Evolutionary conservation across 2,797 vertebrate genomes (phyloP).

Genomic region (Tragelaphus oryx): DNA sequence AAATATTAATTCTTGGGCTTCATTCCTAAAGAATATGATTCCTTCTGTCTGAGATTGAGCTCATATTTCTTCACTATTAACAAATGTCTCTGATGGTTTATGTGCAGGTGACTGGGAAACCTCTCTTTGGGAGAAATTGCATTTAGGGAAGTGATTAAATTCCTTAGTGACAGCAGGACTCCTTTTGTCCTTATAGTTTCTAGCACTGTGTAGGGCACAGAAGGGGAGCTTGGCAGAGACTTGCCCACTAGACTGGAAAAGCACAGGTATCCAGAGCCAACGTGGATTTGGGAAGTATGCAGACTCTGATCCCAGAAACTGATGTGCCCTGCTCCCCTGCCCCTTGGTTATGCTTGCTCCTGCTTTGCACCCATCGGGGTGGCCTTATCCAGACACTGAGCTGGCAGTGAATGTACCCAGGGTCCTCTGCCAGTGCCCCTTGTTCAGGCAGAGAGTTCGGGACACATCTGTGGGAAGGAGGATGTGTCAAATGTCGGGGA

Average conservation of each 20-base stretch:
- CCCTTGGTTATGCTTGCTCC: neutral
- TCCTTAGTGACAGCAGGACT: neutral
- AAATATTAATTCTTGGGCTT: neutral
- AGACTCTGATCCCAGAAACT: neutral
- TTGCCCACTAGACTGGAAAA: neutral
- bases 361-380: neutral
- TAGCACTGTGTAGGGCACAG: neutral
- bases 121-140: neutral
- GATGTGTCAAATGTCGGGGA: neutral
- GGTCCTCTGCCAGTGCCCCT: neutral
- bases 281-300: neutral
- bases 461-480: neutral
- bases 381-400: neutral
- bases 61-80: neutral
- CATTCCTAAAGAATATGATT: neutral
- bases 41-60: neutral
- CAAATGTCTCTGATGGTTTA: neutral
- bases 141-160: neutral
- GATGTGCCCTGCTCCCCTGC: neutral
- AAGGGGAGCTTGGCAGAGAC: neutral
- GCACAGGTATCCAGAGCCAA: neutral
- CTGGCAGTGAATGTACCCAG: neutral
- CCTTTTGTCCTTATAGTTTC: neutral
- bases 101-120: neutral
- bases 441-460: neutral